These are phyloP conservation scores for Plebejus argus DNA, from an alignment of 2,888 invertebrate species.

Conservation along the genomic window DNA sequence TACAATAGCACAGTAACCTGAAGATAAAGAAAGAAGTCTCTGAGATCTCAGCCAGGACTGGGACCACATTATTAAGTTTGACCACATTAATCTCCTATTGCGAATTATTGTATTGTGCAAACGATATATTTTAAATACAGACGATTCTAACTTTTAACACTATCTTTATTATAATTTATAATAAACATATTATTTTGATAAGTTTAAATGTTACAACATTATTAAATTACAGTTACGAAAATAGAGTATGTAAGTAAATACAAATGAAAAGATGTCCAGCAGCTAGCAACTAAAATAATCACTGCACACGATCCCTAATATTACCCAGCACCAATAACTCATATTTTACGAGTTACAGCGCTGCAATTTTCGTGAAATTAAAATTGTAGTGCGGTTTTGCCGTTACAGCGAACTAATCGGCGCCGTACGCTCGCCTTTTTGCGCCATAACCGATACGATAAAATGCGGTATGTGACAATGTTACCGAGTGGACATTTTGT, in stretches of 20 bases:
- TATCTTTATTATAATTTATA: too few relatives aligned
- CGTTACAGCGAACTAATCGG: constrained; percentile 41
- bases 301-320: neutral
- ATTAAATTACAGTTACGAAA: too few relatives aligned
- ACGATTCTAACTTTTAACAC: too few relatives aligned
- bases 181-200: too few relatives aligned
- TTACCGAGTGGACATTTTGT: neutral
- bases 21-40: too few relatives aligned
- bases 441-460: constrained; percentile 36
- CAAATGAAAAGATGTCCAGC: neutral
- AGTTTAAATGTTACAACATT: too few relatives aligned
- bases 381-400: constrained; percentile 37
- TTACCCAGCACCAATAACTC: constrained; percentile 25
- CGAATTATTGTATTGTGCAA: too few relatives aligned
- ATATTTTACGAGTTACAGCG: constrained; percentile 27
- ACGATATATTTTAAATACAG: too few relatives aligned
- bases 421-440: constrained; percentile 37
- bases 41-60: too few relatives aligned
- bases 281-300: neutral
- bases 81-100: too few relatives aligned
- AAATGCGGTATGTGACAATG: constrained; percentile 30
- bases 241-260: neutral
- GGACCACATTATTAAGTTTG: too few relatives aligned
- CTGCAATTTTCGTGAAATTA: constrained; percentile 41
- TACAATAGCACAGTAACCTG: too few relatives aligned